Conservation (phyloP, 1,140 invertebrate species). For the Lasaia peninsularis region DNA sequence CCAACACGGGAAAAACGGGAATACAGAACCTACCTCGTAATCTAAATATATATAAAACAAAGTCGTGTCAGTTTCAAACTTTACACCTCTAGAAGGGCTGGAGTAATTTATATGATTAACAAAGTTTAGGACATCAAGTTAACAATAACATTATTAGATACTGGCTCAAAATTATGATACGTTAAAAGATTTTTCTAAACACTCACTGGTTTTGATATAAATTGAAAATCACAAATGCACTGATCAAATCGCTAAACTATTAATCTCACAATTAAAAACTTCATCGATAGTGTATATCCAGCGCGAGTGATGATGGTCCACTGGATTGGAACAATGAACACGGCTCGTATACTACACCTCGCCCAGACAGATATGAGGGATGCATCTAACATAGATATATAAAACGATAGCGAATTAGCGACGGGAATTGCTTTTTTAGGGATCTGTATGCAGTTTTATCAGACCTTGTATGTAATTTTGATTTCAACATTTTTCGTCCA, state of each 20-base stretch:
- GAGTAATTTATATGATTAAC: too few relatives aligned
- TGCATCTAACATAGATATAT: conserved; percentile 15
- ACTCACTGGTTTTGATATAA: too few relatives aligned
- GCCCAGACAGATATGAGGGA: conserved; percentile 16
- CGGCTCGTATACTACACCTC: conserved; percentile 36
- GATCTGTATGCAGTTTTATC: not conserved
- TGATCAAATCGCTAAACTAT: not conserved
- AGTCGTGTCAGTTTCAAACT: too few relatives aligned
- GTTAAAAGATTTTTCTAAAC: too few relatives aligned
- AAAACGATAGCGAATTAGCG: not conserved
- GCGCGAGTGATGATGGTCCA: conserved; percentile 59
- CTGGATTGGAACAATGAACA: conserved; percentile 70
- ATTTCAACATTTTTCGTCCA: too few relatives aligned
- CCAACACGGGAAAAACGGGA: too few relatives aligned
- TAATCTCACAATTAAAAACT: conserved; percentile 11
- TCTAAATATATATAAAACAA: too few relatives aligned
- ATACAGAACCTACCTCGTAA: too few relatives aligned
- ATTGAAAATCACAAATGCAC: not conserved
- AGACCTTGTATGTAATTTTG: not conserved
- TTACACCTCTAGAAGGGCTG: too few relatives aligned
- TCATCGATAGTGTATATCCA: conserved; percentile 37
- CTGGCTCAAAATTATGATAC: too few relatives aligned
- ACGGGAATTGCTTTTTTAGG: not conserved
- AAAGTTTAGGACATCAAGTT: too few relatives aligned
- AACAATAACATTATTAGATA: too few relatives aligned